These are phyloP conservation scores for Epsilonema sp. DNA, from an alignment of 2,888 invertebrate species.

Conservation along the genomic window DNA sequence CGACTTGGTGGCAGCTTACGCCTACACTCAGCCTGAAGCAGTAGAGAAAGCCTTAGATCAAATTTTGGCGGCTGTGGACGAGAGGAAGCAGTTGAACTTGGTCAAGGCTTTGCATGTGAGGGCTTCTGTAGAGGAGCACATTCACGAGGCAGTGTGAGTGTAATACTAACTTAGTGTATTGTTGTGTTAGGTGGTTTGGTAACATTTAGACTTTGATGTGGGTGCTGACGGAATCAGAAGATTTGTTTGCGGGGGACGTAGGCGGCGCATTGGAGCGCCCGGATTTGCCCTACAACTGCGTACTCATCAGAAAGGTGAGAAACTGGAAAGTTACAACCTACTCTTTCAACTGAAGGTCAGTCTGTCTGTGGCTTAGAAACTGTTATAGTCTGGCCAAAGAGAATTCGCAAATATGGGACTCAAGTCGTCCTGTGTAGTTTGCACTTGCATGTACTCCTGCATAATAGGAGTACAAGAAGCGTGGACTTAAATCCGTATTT, in stretches of 20 bases:
- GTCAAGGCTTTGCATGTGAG: neutral
- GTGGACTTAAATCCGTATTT: no score
- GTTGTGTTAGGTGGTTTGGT: no score
- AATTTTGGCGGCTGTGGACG: neutral
- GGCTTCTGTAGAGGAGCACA: no score
- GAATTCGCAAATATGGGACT: no score
- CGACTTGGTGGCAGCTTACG: neutral
- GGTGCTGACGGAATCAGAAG: neutral
- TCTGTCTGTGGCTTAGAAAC: neutral
- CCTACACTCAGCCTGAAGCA: neutral
- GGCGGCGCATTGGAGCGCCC: neutral
- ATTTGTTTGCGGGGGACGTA: neutral
- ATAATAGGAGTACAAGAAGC: no score
- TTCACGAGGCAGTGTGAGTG: no score
- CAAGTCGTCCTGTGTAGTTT: no score
- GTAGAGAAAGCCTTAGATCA: neutral
- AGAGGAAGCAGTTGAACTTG: neutral
- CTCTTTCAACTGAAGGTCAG: neutral
- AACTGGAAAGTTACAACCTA: neutral
- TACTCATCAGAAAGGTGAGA: conserved; percentile 12
- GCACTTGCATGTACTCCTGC: no score
- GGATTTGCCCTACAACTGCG: conserved; percentile 11
- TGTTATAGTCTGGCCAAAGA: no score
- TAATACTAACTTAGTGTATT: no score
- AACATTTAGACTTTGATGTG: no score